Conservation (phyloP, 2,888 invertebrate species). For the Sphecodes monilicornis region DNA sequence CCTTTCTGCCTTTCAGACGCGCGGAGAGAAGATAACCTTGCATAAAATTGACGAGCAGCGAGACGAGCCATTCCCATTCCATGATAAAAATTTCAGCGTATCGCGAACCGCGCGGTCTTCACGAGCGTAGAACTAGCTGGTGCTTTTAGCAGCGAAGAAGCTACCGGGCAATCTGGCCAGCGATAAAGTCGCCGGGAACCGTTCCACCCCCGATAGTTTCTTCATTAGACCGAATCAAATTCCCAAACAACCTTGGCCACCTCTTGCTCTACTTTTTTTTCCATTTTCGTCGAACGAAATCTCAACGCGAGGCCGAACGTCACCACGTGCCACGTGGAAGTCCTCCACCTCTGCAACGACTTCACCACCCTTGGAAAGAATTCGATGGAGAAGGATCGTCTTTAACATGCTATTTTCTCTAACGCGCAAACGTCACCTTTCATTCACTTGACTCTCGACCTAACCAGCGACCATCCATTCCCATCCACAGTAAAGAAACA, state of each 20-base stretch:
- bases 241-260: background rate
- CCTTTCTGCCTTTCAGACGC: slow-evolving; percentile 15
- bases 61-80: slow-evolving; percentile 41
- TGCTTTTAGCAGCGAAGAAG: background rate
- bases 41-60: slow-evolving; percentile 45
- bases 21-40: slow-evolving; percentile 33
- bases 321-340: background rate
- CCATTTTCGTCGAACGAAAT: background rate
- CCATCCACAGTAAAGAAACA: background rate
- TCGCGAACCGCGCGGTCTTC: slow-evolving; percentile 37
- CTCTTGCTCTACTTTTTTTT: background rate
- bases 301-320: background rate
- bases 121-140: slow-evolving; percentile 26
- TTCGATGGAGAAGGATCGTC: background rate
- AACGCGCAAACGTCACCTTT: slow-evolving; percentile 49
- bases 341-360: background rate
- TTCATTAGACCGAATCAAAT: slow-evolving; percentile 26
- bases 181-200: slow-evolving; percentile 9
- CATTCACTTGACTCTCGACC: slow-evolving; percentile 29
- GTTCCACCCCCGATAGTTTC: background rate
- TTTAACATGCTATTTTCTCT: slow-evolving; percentile 60
- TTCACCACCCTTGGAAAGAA: slow-evolving; percentile 2
- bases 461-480: background rate
- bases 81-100: slow-evolving; percentile 47
- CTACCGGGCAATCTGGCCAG: slow-evolving; percentile 20